phyloP scores from a whole-genome alignment of 2,797 vertebrate species.

The Prunella strophiata region DNA sequence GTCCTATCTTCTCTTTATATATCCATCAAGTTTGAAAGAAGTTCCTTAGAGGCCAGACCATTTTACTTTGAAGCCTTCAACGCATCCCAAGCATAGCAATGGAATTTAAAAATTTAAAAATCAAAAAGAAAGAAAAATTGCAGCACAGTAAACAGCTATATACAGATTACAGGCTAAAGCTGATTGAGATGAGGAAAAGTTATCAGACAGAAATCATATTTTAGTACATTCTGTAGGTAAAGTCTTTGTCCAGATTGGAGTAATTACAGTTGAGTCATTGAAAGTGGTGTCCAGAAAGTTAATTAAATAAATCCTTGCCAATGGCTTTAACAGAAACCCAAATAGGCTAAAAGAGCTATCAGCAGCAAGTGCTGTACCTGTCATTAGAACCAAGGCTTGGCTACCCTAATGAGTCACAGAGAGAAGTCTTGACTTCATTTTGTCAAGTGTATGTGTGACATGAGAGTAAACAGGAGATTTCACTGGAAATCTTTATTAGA shows the following conservation, averaged over 20 bases:
- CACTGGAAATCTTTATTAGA: not conserved
- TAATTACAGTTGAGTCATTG: not conserved
- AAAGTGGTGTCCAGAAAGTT: not conserved
- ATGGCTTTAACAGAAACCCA: not conserved
- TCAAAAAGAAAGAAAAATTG: not conserved
- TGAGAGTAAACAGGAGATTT: not conserved
- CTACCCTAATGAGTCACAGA: not conserved
- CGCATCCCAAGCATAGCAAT: not conserved
- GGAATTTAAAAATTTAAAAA: not conserved
- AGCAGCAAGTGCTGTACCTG: not conserved
- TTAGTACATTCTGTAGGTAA: not conserved
- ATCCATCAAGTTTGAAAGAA: not conserved
- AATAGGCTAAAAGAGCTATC: not conserved
- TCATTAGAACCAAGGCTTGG: not conserved
- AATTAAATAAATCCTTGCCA: not conserved
- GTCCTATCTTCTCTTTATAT: not conserved
- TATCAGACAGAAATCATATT: not conserved
- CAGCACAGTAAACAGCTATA: not conserved
- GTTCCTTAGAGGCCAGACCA: not conserved
- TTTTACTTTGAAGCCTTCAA: not conserved
- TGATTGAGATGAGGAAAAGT: not conserved
- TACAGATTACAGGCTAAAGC: not conserved
- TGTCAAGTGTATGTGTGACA: not conserved
- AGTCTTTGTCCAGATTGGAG: not conserved
- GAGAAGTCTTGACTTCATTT: not conserved